These are phyloP conservation scores for Macaria liturata DNA, from an alignment of 2,888 invertebrate species.

Conservation along the genomic window DNA sequence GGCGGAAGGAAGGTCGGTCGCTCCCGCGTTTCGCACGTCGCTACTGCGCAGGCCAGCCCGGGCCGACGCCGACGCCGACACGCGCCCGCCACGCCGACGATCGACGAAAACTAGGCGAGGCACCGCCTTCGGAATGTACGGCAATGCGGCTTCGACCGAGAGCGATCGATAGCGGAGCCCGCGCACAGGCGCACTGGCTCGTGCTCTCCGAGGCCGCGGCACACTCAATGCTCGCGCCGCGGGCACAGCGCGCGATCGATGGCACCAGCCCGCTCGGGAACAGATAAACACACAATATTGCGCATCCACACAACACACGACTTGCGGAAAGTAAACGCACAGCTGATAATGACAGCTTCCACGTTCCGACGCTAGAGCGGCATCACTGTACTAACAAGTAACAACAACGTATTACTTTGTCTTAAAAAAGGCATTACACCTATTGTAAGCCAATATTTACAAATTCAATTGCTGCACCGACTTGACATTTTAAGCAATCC, in stretches of 20 bases:
- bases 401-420: no score
- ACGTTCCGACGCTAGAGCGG: constrained; percentile 50
- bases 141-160: constrained; percentile 80
- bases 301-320: constrained; percentile 68
- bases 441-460: no score
- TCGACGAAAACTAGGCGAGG: constrained; percentile 81
- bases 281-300: constrained; percentile 73
- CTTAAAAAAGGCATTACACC: no score
- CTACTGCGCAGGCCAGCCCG: constrained; percentile 75
- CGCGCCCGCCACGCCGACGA: constrained; percentile 72
- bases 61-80: constrained; percentile 79
- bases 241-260: constrained; percentile 64
- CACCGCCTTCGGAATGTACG: constrained; percentile 83
- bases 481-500: no score
- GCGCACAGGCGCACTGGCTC: constrained; percentile 74
- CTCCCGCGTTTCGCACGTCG: constrained; percentile 71
- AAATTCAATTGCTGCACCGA: no score
- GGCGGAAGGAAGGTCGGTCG: constrained; percentile 74
- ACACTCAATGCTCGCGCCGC: constrained; percentile 57
- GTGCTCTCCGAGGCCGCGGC: constrained; percentile 59
- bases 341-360: constrained; percentile 67
- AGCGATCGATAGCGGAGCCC: constrained; percentile 75
- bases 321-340: constrained; percentile 71
- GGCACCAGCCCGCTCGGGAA: constrained; percentile 58
- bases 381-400: constrained; percentile 45